A percentile compares a stretch with the other conserved stretches of the same genome.
These are phyloP conservation scores for Stictocephala bisonia DNA, from an alignment of 2,888 invertebrate species.

Conservation along the genomic window DNA sequence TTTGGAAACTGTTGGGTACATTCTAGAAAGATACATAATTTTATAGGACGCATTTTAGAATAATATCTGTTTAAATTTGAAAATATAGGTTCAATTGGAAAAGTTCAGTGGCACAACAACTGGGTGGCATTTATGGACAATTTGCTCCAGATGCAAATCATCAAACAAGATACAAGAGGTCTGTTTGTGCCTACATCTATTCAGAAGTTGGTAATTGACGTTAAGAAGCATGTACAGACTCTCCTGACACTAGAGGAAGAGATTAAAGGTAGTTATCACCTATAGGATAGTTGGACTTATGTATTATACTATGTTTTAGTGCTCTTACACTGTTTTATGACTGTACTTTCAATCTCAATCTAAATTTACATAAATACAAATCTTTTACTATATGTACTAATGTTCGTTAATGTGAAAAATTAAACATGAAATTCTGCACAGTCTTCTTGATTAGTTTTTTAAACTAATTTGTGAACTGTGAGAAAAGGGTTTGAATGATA, in stretches of 20 bases:
- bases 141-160: constrained; percentile 84
- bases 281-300: not conserved
- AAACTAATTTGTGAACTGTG: too few species aligned
- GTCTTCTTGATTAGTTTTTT: too few species aligned
- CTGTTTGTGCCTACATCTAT: constrained; percentile 82
- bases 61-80: too few species aligned
- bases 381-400: too few species aligned
- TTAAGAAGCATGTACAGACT: constrained; percentile 70
- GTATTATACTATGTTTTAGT: too few species aligned
- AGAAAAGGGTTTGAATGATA: too few species aligned
- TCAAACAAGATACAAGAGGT: constrained; percentile 75
- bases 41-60: too few species aligned
- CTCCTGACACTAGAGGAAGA: constrained; percentile 60
- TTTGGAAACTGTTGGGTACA: too few species aligned
- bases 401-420: too few species aligned
- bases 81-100: constrained; percentile 64
- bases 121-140: constrained; percentile 93
- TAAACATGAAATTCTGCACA: too few species aligned
- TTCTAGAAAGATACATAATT: too few species aligned
- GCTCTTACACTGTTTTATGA: too few species aligned
- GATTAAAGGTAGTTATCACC: constrained; percentile 49
- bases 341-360: not conserved
- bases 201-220: constrained; percentile 76
- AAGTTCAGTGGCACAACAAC: constrained; percentile 79
- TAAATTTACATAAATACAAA: not conserved